phyloP scores from a whole-genome alignment of 2,113 vertebrate genomes.

The Callipepla californica region DNA sequence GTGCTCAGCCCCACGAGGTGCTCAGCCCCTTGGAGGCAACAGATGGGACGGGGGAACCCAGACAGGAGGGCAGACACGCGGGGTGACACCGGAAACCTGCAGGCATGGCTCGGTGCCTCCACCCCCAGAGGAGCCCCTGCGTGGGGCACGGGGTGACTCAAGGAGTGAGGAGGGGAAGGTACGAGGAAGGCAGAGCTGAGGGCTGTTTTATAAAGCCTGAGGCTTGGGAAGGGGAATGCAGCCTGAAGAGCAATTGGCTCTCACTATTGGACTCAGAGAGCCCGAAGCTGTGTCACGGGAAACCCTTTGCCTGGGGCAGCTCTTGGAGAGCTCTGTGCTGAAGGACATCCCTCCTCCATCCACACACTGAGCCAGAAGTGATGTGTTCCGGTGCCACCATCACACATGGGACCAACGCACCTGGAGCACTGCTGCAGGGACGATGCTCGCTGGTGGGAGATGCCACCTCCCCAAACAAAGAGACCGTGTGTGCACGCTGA shows the following conservation, averaged over 20 bases:
- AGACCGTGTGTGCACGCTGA: neutral
- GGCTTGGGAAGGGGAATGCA: neutral
- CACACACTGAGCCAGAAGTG: rapidly evolving
- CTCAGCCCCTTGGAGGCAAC: neutral
- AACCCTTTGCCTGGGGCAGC: neutral
- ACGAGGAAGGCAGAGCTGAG: neutral
- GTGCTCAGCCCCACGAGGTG: neutral
- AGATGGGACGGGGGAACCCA: neutral
- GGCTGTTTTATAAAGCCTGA: neutral
- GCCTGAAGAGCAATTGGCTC: neutral
- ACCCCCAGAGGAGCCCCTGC: neutral
- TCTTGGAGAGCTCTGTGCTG: no score
- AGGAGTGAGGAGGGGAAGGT: neutral
- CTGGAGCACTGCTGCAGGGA: rapidly evolving
- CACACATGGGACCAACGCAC: rapidly evolving
- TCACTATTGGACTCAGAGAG: rapidly evolving
- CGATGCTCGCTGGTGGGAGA: rapidly evolving
- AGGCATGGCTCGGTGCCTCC: neutral
- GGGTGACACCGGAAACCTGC: constrained; percentile 44
- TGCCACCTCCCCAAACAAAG: neutral
- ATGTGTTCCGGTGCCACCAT: rapidly evolving
- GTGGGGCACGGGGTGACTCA: neutral
- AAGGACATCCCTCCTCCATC: neutral
- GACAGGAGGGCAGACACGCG: neutral
- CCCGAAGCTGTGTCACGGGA: neutral